Evolutionary conservation across 2,113 vertebrate species (phyloP), one percentile per base, ranked within the genome.

Genomic region (Nyctibius bracteatus): DNA sequence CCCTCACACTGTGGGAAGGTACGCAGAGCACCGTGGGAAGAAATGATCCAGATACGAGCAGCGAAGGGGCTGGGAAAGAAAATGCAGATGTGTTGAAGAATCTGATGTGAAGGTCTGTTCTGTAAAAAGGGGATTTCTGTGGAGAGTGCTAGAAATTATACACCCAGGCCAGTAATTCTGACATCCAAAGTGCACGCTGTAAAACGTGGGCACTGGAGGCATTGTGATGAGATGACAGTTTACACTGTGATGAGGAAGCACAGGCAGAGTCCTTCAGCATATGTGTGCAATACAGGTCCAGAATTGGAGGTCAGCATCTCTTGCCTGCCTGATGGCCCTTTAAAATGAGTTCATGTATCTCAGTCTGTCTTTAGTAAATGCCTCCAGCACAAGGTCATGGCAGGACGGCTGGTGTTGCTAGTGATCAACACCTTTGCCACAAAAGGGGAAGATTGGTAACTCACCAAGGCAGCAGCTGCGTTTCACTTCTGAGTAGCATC

Each of bases 171-270:
- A 85, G 49, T n/a, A 86, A 43, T 49, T 58, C 75, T 88, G 63
- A 47, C 43, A 70, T 30, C 47, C 28, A 15, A 52, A 85, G 31
- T 17, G 14, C 10, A 37, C 0, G 0, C 21, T 52, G 52, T n/a
- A 49, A 55, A 81, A 75, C 0, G 0, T 11, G 62, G 47, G 12
- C 61, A 63, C 35, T 31, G 51, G 67, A 73, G 41, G 28, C 3
- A 3, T 1, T 3, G 22, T 30, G 14, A 21, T 57, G 72, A 78
- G 33, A n/a, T 8, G 37, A 25, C 19, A 31, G 6, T 12, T 72
- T 24, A 49, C 20, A 37, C 5, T 0, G 0, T 30, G 35, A 33
- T 13, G 28, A 65, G 49, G 14, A 70, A 61, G 15, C 5, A 3
- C 27, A 37, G 57, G 22, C 5, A 1, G 39, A 84, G 30, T 28